Evolutionary conservation across 1,140 invertebrate species (phyloP), one percentile per base, ranked within the genome.

Genomic region (Drosophila willistoni): DNA sequence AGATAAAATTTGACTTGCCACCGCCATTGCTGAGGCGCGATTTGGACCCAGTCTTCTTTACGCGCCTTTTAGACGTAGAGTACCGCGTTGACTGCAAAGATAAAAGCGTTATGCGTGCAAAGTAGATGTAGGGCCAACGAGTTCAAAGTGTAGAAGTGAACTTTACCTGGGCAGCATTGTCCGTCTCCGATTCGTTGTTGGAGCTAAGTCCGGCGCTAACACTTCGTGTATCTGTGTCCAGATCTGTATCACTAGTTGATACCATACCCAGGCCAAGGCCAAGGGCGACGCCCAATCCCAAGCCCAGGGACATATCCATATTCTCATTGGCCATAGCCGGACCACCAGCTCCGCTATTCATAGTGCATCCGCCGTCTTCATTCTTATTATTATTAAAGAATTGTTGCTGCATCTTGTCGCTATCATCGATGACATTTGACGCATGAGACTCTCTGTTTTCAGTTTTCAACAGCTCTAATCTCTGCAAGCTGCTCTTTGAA

Each of bases 391-490:
- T 74, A 7, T 74, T 71, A 9, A 66, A 14, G 39, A 68, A 55
- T 9, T 74, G 68, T 44, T 73, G 34, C 33, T 74, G 68, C 68
- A 74, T 71, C 14, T 67, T 75, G 3, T n/a, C 59, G 33, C 33
- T 17, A 33, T 14, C 1, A 33, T 12, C 44, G 9, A 51, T 22
- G 17, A 22, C 44, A 22, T 22, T 19, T 51, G 7, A 3, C 17
- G 17, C 7, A 0, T 51, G 44, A 19, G 44, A 10, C 17, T 64
- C 10, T 14, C n/a, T 1, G 4, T 25, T 13, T 22, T 12, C 39
- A 22, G 51, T 54, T 7, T 39, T 54, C 34, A 62, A 3, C 34
- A 17, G 51, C 13, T 64, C 56, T 36, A 62, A 42, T 51, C 25
- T 71, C 19, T 66, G 55, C 1, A 55, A 69, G 51, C 42, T 71